phyloP scores from a whole-genome alignment of 1,140 invertebrate genomes.

The Prorops nasuta region DNA sequence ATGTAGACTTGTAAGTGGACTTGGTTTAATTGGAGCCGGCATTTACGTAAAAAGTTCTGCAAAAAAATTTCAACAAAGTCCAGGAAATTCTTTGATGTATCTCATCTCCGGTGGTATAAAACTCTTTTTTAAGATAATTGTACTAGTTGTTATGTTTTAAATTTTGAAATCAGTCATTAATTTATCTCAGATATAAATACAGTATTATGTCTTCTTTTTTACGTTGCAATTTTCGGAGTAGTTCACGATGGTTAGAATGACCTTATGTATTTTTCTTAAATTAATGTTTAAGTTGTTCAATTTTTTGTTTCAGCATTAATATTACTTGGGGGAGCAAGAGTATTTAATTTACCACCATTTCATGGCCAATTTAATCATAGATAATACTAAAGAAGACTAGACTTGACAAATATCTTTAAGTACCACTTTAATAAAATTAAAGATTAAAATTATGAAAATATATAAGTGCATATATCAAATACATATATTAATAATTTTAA shows the following conservation, averaged over 20 bases:
- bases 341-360: conserved; percentile 44
- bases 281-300: neutral
- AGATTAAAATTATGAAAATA: too few relatives aligned
- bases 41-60: conserved; percentile 46
- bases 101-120: conserved; percentile 37
- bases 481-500: too few relatives aligned
- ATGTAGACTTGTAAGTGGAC: conserved; percentile 47
- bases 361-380: too few relatives aligned
- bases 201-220: neutral
- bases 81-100: conserved; percentile 36
- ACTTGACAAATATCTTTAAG: too few relatives aligned
- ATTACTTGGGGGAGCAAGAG: conserved; percentile 36
- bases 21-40: conserved; percentile 47
- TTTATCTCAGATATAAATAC: neutral
- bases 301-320: conserved; percentile 31
- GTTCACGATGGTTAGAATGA: too few relatives aligned
- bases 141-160: conserved; percentile 4
- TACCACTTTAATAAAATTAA: too few relatives aligned
- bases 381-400: too few relatives aligned
- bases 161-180: neutral
- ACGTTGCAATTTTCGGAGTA: too few relatives aligned
- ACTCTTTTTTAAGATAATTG: conserved; percentile 6
- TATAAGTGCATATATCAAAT: too few relatives aligned
- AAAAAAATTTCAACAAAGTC: conserved; percentile 33
- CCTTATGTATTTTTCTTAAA: too few relatives aligned